These are phyloP conservation scores for Pseudochaenichthys georgianus DNA, from an alignment of 2,797 vertebrate species.

Conservation along the genomic window DNA sequence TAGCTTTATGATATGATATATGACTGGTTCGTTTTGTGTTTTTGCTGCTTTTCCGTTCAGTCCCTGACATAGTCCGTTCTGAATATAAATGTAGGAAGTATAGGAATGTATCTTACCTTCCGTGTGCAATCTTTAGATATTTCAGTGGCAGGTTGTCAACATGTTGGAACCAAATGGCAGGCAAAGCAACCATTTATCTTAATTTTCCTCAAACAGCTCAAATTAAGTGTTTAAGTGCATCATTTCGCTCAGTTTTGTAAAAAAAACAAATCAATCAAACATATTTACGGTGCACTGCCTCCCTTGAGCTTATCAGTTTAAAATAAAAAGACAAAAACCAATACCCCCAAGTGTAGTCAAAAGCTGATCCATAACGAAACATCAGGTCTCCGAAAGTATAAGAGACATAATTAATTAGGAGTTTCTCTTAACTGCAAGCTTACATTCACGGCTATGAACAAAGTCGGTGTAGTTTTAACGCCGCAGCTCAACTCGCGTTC, in stretches of 20 bases:
- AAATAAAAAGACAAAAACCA: slow-evolving; percentile 22
- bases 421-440: slow-evolving; percentile 42
- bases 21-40: slow-evolving; percentile 22
- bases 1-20: not conserved
- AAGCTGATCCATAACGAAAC: slow-evolving; percentile 50
- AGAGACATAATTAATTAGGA: slow-evolving; percentile 43
- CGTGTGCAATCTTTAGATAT: slow-evolving; percentile 22
- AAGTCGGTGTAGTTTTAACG: slow-evolving; percentile 35
- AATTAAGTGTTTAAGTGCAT: slow-evolving; percentile 26
- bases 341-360: slow-evolving; percentile 21
- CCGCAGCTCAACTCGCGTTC: slow-evolving; percentile 31
- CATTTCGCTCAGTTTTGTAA: slow-evolving; percentile 15
- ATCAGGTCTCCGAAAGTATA: slow-evolving; percentile 32
- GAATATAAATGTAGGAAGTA: slow-evolving; percentile 19
- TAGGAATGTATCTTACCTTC: slow-evolving; percentile 21
- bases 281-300: slow-evolving; percentile 11
- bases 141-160: slow-evolving; percentile 41
- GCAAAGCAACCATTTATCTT: slow-evolving; percentile 12
- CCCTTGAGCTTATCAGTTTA: slow-evolving; percentile 32
- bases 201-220: slow-evolving; percentile 12
- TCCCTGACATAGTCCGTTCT: slow-evolving; percentile 14
- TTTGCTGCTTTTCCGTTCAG: slow-evolving; percentile 28
- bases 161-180: slow-evolving; percentile 10
- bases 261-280: slow-evolving; percentile 12
- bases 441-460: slow-evolving; percentile 18